Conservation (phyloP, 1,140 invertebrate genomes). For the Zaprionus capensis region DNA sequence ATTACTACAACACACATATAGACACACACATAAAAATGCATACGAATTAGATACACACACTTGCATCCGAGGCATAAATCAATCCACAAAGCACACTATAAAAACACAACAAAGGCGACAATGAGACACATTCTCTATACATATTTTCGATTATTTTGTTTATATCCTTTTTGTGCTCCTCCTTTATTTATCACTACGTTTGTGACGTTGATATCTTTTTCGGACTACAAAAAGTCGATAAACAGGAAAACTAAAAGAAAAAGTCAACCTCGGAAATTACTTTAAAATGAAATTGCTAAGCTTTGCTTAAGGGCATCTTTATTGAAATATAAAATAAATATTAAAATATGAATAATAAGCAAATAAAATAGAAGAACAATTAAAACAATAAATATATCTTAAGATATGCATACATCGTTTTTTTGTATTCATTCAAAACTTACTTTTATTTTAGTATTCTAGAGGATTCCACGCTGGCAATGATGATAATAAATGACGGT, state of each 20-base stretch:
- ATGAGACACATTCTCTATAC: constrained; percentile 3
- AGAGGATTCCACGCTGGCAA: no score
- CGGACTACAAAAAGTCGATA: background rate
- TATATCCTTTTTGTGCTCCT: constrained; percentile 5
- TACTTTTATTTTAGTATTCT: background rate
- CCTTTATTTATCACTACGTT: background rate
- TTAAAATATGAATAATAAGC: background rate
- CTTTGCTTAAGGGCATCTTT: background rate
- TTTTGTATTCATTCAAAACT: background rate
- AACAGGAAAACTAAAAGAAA: background rate
- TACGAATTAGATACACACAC: background rate
- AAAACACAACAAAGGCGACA: constrained; percentile 30
- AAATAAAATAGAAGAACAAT: background rate
- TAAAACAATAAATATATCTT: no score
- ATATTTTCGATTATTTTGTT: constrained; percentile 12
- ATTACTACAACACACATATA: constrained; percentile 1
- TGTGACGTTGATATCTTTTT: background rate
- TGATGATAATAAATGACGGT: no score
- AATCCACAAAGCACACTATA: constrained; percentile 46
- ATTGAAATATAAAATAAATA: background rate
- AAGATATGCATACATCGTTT: no score
- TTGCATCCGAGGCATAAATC: constrained; percentile 47
- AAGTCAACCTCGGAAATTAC: background rate
- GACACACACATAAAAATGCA: constrained; percentile 18
- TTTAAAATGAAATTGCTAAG: background rate